Evolutionary conservation across 2,888 invertebrate species (phyloP).

Genomic region (Pachliopta kotzebuea): DNA sequence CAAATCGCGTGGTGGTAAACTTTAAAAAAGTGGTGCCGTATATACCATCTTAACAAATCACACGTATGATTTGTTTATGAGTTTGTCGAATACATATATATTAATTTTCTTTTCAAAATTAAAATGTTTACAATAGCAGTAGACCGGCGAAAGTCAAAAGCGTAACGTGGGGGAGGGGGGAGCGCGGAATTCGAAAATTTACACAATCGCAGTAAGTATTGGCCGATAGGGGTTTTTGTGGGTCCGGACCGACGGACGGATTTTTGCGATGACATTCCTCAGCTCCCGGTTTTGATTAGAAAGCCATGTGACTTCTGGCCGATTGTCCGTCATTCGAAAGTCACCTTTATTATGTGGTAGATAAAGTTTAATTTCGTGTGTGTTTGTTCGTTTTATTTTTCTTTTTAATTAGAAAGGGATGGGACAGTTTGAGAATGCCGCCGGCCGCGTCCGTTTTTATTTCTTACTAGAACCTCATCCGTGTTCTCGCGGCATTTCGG

Average conservation of each 20-base stretch:
- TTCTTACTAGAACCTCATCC: slow-evolving; percentile 8
- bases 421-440: slow-evolving; percentile 36
- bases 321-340: background rate
- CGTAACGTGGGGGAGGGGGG: slow-evolving; percentile 38
- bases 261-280: slow-evolving; percentile 67
- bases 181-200: slow-evolving; percentile 64
- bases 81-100: too few species aligned
- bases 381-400: slow-evolving; percentile 15
- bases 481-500: slow-evolving; percentile 34
- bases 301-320: slow-evolving; percentile 33
- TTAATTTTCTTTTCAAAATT: background rate
- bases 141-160: slow-evolving; percentile 40
- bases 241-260: slow-evolving; percentile 45
- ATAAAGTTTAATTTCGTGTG: slow-evolving; percentile 16
- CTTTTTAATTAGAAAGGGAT: slow-evolving; percentile 33
- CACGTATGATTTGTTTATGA: too few species aligned
- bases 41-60: too few species aligned
- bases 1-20: too few species aligned
- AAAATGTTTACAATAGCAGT: slow-evolving; percentile 38
- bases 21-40: too few species aligned
- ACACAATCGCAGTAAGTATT: slow-evolving; percentile 70
- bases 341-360: slow-evolving; percentile 1
- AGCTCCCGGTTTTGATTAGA: slow-evolving; percentile 66
- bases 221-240: slow-evolving; percentile 68
- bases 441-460: slow-evolving; percentile 31